Percentiles rank a stretch among this genome's conserved stretches.
Conservation (phyloP, 2,113 vertebrate species). For the Globicephala melas region DNA sequence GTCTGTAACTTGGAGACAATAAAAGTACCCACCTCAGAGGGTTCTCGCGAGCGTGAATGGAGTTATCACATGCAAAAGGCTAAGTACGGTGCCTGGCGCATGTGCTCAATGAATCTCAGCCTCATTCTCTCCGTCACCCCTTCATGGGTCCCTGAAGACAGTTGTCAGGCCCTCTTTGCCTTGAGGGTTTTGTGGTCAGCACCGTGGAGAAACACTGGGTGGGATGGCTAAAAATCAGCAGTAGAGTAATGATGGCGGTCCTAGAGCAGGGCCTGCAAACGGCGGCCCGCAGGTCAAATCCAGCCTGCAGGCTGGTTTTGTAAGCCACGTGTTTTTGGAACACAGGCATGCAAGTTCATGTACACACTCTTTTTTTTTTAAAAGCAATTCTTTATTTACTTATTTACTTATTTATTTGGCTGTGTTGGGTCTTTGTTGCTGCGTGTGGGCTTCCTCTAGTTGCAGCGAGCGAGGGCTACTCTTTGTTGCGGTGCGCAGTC, state of each 20-base stretch:
- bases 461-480: too few relatives aligned
- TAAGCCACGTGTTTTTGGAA: not conserved
- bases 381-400: too few relatives aligned
- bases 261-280: not conserved
- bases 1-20: not conserved
- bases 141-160: not conserved
- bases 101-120: not conserved
- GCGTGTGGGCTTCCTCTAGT: too few relatives aligned
- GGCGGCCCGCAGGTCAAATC: accelerated
- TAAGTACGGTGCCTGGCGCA: accelerated
- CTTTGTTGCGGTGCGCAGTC: too few relatives aligned
- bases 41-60: accelerated
- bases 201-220: not conserved
- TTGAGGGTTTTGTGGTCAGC: not conserved
- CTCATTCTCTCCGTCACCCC: not conserved
- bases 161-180: not conserved
- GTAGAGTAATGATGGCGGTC: not conserved
- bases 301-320: not conserved
- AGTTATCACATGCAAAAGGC: not conserved
- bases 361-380: too few relatives aligned
- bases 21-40: not conserved
- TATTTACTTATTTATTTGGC: too few relatives aligned
- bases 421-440: too few relatives aligned
- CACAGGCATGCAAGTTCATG: not conserved
- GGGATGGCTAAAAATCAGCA: not conserved